Conservation (phyloP, 2,888 invertebrate genomes). For the Muscina levida region DNA sequence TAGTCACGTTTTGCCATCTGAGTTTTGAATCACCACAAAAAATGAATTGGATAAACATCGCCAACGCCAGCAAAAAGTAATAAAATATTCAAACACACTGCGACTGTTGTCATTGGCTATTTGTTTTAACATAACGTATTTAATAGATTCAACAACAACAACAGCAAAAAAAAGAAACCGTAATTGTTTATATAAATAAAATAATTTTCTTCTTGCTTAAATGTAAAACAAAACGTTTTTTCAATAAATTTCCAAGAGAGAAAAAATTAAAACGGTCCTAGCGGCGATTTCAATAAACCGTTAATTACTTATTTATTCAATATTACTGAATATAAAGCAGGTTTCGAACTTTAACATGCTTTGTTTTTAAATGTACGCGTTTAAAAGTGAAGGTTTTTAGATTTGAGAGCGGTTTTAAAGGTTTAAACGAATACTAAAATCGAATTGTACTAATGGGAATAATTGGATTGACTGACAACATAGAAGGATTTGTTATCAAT, state of each 20-base stretch:
- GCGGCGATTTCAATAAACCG: conserved; percentile 26
- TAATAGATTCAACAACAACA: conserved; percentile 25
- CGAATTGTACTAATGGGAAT: too few species aligned
- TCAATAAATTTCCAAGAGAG: background rate
- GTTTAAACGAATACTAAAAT: too few species aligned
- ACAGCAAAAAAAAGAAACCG: background rate
- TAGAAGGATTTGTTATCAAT: too few species aligned
- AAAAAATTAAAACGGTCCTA: background rate
- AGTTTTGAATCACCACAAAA: conserved; percentile 22
- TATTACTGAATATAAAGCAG: too few species aligned
- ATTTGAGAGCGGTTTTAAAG: too few species aligned
- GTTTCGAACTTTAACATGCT: background rate
- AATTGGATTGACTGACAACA: too few species aligned
- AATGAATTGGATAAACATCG: conserved; percentile 3
- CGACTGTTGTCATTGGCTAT: conserved; percentile 42
- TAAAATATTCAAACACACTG: conserved; percentile 2
- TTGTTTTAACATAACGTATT: conserved; percentile 43
- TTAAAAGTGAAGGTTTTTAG: too few species aligned
- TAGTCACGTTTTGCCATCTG: conserved; percentile 37
- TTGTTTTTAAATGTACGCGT: too few species aligned
- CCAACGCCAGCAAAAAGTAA: conserved; percentile 2
- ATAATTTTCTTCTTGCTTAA: background rate
- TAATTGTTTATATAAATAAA: conserved; percentile 34
- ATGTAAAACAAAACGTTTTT: background rate
- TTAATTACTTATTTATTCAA: conserved; percentile 34